Evolutionary conservation across 2,113 vertebrate species (phyloP).

Genomic region (Etheostoma cragini): DNA sequence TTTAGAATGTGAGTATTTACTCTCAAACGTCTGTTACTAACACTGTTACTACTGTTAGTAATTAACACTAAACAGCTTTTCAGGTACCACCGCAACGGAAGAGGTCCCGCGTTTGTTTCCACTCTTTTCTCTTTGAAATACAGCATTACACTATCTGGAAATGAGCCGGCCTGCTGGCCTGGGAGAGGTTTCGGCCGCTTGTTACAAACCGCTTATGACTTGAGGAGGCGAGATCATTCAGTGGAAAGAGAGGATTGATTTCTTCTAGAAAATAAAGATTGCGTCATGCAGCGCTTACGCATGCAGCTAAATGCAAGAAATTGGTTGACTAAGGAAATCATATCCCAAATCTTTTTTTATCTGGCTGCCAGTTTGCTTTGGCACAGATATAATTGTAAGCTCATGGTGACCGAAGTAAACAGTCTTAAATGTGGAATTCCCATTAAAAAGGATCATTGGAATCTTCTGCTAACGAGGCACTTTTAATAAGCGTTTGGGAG

Average conservation of each 20-base stretch:
- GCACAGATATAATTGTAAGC: conserved; percentile 16
- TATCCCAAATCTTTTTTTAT: conserved; percentile 7
- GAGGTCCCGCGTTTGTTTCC: conserved; percentile 13
- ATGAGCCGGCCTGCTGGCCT: conserved; percentile 7
- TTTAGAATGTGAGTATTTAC: conserved; percentile 5
- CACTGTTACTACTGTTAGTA: too few species aligned
- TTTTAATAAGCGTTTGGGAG: conserved; percentile 37
- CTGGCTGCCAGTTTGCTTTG: conserved; percentile 5
- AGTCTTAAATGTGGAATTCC: conserved; percentile 56
- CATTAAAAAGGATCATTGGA: conserved; percentile 52
- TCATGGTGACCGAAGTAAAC: conserved; percentile 31
- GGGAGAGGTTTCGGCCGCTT: conserved; percentile 56
- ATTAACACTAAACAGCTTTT: conserved; percentile 1
- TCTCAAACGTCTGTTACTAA: neutral
- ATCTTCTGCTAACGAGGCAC: conserved; percentile 54
- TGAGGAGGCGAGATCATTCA: conserved; percentile 45
- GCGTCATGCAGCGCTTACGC: conserved; percentile 39
- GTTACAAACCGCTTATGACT: conserved; percentile 58
- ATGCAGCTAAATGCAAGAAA: conserved; percentile 43
- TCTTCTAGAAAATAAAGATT: conserved; percentile 37
- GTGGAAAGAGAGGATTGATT: conserved; percentile 40
- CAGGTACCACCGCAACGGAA: conserved; percentile 8
- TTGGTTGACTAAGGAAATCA: neutral
- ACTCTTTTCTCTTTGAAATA: conserved; percentile 20
- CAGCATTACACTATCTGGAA: conserved; percentile 37